Base-by-base conservation (phyloP, 2,797 vertebrate species). In the Heterohyrax brucei region DNA sequence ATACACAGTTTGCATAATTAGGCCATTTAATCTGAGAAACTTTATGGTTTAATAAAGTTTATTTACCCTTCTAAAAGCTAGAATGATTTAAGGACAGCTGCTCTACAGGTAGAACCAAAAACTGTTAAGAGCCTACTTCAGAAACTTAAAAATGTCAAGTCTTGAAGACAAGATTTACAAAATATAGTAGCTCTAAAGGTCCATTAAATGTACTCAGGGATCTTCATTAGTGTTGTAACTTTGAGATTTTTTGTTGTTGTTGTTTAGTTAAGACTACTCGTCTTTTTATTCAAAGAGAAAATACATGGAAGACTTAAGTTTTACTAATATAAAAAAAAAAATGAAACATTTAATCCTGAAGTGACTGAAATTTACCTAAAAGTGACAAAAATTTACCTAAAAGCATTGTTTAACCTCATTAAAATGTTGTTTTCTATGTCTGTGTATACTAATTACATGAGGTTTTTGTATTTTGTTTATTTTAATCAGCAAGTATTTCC, bases 401-500 rank as follows among this genome's bases (percentile, higher is more conserved):
- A 91, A 96, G 21, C n/a, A 68, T 59, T 90, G 28, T 46, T 95
- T 95, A 93, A 84, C 18, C 39, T 77, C 26, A 14, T 75, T 96
- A 24, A 89, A 24, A 77, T 92, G 19, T 84, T 93, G 56, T 39
- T 72, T 93, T 95, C 30, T 95, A 1, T 91, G 33, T 91, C 30
- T 92, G 28, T 96, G 46, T 48, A 79, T 87, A 68, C 80, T 90
- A 80, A 59, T 97, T 72, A 95, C 21, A 76, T 50, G 48, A 91
- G 19, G 16, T 97, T 72, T 97, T 39, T 76, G 93, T 78, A 44
- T 64, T 97, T 96, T 97, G 39, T 97, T 97, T 98, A 59, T 95
- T 97, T 94, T 97, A 92, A 97, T 91, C 97, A 98, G 98, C 98
- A 98, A 98, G 98, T 98, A 97, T 98, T 97, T 98, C 98, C 81